Evolutionary conservation across 2,113 vertebrate species (phyloP), one percentile per base, ranked within the genome.

Genomic region (Puffinus mauretanicus): DNA sequence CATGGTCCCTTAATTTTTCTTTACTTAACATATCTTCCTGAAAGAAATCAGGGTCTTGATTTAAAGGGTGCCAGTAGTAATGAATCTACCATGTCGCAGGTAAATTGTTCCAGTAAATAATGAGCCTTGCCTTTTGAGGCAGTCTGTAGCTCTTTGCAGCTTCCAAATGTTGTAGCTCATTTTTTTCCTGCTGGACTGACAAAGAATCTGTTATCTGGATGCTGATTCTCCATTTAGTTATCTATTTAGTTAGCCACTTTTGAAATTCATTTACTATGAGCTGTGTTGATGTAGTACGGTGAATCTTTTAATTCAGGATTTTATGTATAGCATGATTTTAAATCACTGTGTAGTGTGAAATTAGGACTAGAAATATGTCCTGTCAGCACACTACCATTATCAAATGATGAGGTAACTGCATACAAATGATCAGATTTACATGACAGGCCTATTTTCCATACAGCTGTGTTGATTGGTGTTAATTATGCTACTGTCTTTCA

Each of bases 381-480:
- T 90, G 61, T 93, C 92, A 96, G 92, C 84, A 85, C 26, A 34
- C 46, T 85, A 16, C 32, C 51, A 51, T 83, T 90, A 88, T 73
- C 42, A 88, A n/a, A 91, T 86, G 90, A 62, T 91, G 91, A 80
- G 88, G 70, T 87, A 96, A 95, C 58, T 73, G 94, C 93, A 80
- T 94, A 77, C 58, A 97, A 87, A 94, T 78, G 58, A 96, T 93
- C 3, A 13, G 88, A 93, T 93, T 96, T 96, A 88, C 76, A 90
- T 93, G 95, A 34, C 85, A 95, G 76, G 58, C 88, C 82, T 94
- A 38, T 83, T 94, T 96, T 93, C 75, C 76, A 62, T 95, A 67
- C 95, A 93, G 71, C 95, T 96, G 92, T 92, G 96, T 73, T 96
- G 94, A 94, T 86, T 92, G 88, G 75, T 91, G 87, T 91, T 96